phyloP scores from a whole-genome alignment of 2,797 vertebrate genomes.

The Nannoperca obscura region DNA sequence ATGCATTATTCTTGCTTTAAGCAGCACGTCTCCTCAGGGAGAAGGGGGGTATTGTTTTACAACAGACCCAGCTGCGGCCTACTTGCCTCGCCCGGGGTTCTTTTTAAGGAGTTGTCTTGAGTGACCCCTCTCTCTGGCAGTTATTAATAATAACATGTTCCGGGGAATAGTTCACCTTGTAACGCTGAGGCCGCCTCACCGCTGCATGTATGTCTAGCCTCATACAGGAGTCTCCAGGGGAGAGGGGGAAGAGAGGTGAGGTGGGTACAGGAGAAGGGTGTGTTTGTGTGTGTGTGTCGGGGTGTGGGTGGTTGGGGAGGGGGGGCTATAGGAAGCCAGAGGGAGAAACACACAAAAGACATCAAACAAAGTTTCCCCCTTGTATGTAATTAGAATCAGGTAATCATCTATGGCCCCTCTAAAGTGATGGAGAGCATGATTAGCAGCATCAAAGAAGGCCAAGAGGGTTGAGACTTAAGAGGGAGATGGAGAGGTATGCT shows the following conservation, averaged over 20 bases:
- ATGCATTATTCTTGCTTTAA: constrained; percentile 85
- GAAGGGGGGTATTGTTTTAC: constrained; percentile 78
- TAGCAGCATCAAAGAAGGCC: constrained; percentile 60
- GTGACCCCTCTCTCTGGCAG: constrained; percentile 82
- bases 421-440: constrained; percentile 63
- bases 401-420: constrained; percentile 53
- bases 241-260: constrained; percentile 14
- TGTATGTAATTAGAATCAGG: constrained; percentile 63
- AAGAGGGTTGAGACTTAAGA: constrained; percentile 30
- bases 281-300: background rate
- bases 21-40: constrained; percentile 69
- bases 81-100: constrained; percentile 80
- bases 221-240: constrained; percentile 38
- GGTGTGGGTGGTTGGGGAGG: no score
- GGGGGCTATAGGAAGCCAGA: constrained; percentile 21
- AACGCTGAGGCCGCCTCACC: constrained; percentile 59
- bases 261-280: background rate
- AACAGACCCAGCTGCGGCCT: constrained; percentile 80
- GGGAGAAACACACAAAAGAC: constrained; percentile 50
- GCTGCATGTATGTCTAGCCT: constrained; percentile 61
- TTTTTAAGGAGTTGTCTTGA: constrained; percentile 83
- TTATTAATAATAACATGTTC: constrained; percentile 86
- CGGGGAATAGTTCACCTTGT: constrained; percentile 84
- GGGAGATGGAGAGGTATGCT: constrained; percentile 6
- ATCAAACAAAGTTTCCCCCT: constrained; percentile 60